Conservation (phyloP, 2,888 invertebrate genomes). For the Mesorhabditis sp. region DNA sequence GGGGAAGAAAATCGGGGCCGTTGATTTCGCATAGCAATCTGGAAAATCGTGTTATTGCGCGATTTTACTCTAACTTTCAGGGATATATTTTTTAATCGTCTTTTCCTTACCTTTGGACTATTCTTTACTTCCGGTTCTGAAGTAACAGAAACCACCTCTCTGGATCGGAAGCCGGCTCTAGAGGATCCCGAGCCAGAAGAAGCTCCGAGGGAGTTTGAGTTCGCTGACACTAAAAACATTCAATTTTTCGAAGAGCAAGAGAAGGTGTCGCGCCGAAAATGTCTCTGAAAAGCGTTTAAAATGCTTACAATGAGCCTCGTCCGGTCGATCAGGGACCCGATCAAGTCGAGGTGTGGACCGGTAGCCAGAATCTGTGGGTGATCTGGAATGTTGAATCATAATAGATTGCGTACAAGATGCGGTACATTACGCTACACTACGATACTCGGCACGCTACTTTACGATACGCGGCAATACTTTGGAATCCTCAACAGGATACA, state of each 20-base stretch:
- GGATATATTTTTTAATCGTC: not conserved
- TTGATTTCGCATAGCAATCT: not conserved
- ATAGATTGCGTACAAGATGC: too few relatives aligned
- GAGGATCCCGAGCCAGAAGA: not conserved
- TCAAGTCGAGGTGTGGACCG: conserved; percentile 16
- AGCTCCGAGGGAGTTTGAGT: conserved; percentile 2
- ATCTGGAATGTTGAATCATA: not conserved
- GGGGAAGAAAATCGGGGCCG: not conserved
- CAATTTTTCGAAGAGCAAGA: too few relatives aligned
- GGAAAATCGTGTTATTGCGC: not conserved
- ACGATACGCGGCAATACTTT: too few relatives aligned
- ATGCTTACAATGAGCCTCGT: not conserved
- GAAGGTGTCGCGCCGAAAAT: too few relatives aligned
- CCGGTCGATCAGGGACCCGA: not conserved
- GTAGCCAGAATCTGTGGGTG: conserved; percentile 17
- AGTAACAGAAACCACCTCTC: not conserved
- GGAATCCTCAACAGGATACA: too few relatives aligned
- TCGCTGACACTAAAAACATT: not conserved
- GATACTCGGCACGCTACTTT: too few relatives aligned
- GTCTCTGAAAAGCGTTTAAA: too few relatives aligned
- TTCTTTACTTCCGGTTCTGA: not conserved
- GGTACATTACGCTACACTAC: too few relatives aligned
- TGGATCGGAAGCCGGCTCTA: not conserved
- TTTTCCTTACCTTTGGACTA: conserved; percentile 6
- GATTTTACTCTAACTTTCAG: not conserved